Conservation (phyloP, 2,113 vertebrate species). For the Serilophus lunatus region DNA sequence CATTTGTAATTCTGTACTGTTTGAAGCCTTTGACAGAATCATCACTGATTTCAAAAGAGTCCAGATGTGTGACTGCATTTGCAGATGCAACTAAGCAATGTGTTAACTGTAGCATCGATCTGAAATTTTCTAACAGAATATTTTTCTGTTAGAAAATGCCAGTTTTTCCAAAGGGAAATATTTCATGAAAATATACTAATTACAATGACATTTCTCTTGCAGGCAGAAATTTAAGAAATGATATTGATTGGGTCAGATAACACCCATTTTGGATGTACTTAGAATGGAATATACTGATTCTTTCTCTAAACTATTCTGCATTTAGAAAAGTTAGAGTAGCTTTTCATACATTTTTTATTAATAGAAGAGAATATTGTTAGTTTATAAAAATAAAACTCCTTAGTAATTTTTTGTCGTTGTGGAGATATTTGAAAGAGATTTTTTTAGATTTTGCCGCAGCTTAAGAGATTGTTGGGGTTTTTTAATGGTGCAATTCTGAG, state of each 20-base stretch:
- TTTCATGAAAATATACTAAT: constrained; percentile 19
- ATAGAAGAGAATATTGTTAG: background rate
- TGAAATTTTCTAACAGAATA: background rate
- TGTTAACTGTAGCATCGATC: background rate
- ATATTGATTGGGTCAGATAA: constrained; percentile 3
- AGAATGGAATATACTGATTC: background rate
- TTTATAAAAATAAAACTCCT: background rate
- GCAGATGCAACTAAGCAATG: background rate
- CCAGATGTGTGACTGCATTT: background rate
- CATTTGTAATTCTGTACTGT: background rate
- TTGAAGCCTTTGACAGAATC: constrained; percentile 17
- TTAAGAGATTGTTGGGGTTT: background rate
- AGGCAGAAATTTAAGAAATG: background rate
- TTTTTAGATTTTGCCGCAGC: background rate
- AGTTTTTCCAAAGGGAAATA: constrained; percentile 31
- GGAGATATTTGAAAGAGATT: background rate
- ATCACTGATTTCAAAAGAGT: background rate
- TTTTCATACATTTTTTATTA: background rate
- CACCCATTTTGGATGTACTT: constrained; percentile 3
- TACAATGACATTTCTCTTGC: background rate
- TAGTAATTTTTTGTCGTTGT: background rate
- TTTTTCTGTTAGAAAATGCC: constrained; percentile 9
- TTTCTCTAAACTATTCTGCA: background rate
- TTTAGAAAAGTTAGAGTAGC: background rate
- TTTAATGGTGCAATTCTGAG: background rate